Conservation (phyloP, 2,888 invertebrate species). For the Melinopterus prodromus region DNA sequence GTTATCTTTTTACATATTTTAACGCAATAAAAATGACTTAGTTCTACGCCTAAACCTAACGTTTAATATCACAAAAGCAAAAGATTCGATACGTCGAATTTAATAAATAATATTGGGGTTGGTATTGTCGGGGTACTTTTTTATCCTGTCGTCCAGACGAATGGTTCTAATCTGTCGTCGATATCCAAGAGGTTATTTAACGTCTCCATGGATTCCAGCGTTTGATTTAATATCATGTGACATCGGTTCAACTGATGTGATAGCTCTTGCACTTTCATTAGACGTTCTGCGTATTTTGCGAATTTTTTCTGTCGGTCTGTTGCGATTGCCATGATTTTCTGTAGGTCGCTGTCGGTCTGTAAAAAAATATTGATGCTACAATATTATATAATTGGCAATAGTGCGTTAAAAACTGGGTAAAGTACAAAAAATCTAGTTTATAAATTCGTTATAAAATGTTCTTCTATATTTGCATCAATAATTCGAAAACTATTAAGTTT, state of each 20-base stretch:
- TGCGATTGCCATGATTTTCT: conserved; percentile 72
- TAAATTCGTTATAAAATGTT: background rate
- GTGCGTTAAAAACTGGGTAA: conserved; percentile 20
- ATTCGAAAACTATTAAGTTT: too few species aligned
- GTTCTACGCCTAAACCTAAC: background rate
- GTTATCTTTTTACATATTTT: background rate
- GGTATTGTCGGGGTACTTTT: too few species aligned
- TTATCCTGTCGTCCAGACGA: conserved; percentile 84
- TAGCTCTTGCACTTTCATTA: conserved; percentile 83
- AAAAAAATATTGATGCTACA: conserved; percentile 33
- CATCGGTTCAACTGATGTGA: conserved; percentile 84
- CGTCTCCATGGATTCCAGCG: conserved; percentile 84
- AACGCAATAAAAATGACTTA: background rate
- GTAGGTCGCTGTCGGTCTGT: conserved; percentile 77
- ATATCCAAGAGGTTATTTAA: conserved; percentile 84
- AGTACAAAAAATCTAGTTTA: background rate
- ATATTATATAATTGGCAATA: background rate
- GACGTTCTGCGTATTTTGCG: conserved; percentile 85
- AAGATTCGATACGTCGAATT: background rate
- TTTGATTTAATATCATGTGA: conserved; percentile 83
- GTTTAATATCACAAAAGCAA: background rate
- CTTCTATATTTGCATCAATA: too few species aligned
- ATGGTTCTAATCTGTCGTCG: conserved; percentile 85
- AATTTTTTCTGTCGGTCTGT: conserved; percentile 86
- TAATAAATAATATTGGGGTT: too few species aligned